Evolutionary conservation across 2,113 vertebrate species (phyloP).

Genomic region (Ardeotis arabs): DNA sequence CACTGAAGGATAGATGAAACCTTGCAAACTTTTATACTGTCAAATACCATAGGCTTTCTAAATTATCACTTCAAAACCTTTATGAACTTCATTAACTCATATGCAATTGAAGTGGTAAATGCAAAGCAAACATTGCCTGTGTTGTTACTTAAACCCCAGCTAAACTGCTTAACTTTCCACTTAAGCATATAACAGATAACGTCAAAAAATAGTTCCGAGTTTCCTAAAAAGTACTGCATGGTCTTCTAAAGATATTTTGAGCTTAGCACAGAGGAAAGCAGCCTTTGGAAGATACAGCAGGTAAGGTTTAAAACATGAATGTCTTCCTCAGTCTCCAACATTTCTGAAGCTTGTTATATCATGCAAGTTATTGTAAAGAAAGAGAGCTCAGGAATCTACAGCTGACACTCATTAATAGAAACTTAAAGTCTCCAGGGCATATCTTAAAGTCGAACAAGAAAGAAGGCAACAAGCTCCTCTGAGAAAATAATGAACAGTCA

Average conservation of each 20-base stretch:
- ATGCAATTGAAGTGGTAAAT: neutral
- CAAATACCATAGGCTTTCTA: neutral
- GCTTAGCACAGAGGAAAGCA: slow-evolving; percentile 8
- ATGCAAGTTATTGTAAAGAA: slow-evolving; percentile 8
- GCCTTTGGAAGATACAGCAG: neutral
- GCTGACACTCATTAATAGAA: neutral
- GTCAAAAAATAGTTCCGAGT: neutral
- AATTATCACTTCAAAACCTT: neutral
- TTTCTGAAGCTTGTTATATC: slow-evolving; percentile 5
- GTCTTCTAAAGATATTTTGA: neutral
- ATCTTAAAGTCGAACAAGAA: neutral
- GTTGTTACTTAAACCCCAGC: neutral
- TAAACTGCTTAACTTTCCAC: neutral
- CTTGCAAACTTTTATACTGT: neutral
- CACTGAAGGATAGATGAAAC: neutral
- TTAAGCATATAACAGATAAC: neutral
- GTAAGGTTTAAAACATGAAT: neutral
- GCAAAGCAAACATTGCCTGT: neutral
- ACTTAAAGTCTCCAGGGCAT: neutral
- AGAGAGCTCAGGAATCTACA: neutral
- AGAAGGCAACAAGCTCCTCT: neutral
- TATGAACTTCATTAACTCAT: neutral
- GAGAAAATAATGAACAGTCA: neutral
- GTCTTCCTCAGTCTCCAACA: neutral
- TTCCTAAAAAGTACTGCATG: neutral